Evolutionary conservation across 2,113 vertebrate genomes (phyloP), one percentile per base, ranked within the genome.

Genomic region (Pelodiscus sinensis): DNA sequence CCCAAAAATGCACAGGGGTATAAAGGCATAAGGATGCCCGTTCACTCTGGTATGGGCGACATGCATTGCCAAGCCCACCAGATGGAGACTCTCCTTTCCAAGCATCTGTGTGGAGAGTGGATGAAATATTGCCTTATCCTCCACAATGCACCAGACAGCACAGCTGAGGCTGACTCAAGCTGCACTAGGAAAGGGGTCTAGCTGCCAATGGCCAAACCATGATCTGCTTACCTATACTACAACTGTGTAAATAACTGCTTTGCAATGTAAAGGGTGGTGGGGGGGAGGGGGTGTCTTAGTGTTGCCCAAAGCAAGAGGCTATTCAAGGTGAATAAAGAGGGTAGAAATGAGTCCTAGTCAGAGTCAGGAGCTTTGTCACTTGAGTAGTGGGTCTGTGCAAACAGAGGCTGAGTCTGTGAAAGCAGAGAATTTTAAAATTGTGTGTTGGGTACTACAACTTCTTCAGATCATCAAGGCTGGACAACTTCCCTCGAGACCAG

Each of bases 401-500:
- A 44, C 6, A 57, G 7, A 52, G 8, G 60, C 21, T 6, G 31
- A 8, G 52, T 9, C 24, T 84, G 58, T 44, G 35, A 89, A 9
- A 80, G 9, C 24, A 88, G 27, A 2, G 77, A 77, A 82, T 58
- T 50, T 77, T 6, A 51, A 44, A n/a, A 60, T 7, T 0, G 2
- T 52, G 15, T 22, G 15, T 8, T 51, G 38, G 58, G 2, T 14
- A 9, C 10, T 2, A 38, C 10, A 93, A 18, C 2, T 84, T 11
- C 22, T 25, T 31, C 78, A 55, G 87, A 31, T 68, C 78, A 56
- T 0, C 50, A 15, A 68, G 85, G 65, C 85, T 60, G 29, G 80
- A 21, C 3, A 52, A 21, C 25, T 38, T 0, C 0, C 13, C n/a
- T 29, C 6, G 0, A 1, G 35, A 44, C 38, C 4, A 60, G 38